phyloP scores from a whole-genome alignment of 2,113 vertebrate genomes.

The Pan paniscus region DNA sequence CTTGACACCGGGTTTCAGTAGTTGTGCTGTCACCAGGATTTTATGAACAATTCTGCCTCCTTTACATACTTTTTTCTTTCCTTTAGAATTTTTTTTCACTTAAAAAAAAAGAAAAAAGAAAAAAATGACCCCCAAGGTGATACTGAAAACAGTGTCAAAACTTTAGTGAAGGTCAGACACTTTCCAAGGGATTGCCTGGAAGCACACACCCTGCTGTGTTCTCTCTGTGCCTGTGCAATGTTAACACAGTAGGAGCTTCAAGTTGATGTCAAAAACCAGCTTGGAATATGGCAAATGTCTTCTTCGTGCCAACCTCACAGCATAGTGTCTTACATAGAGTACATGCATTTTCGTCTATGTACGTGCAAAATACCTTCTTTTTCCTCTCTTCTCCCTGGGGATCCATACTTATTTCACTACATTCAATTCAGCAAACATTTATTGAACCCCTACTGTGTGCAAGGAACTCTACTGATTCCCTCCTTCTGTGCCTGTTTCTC shows the following conservation, averaged over 20 bases:
- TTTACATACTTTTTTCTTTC: constrained; percentile 12
- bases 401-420: neutral
- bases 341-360: neutral
- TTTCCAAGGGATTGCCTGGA: neutral
- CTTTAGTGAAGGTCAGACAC: constrained; percentile 45
- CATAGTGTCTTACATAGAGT: neutral
- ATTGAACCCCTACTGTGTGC: constrained; percentile 1
- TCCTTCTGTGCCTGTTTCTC: neutral
- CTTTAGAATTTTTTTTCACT: neutral
- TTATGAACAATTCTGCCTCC: neutral
- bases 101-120: neutral
- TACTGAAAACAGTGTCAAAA: constrained; percentile 16
- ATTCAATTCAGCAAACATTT: neutral
- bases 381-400: neutral
- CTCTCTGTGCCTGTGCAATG: neutral
- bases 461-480: neutral
- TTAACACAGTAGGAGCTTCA: constrained; percentile 27
- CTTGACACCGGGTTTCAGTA: neutral
- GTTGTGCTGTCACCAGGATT: neutral
- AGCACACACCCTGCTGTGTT: constrained; percentile 13
- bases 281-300: constrained; percentile 56
- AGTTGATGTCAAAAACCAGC: constrained; percentile 38
- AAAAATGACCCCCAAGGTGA: neutral
- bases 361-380: neutral
- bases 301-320: constrained; percentile 43